Conservation (phyloP, 2,888 invertebrate species). For the Saturnia pavonia region DNA sequence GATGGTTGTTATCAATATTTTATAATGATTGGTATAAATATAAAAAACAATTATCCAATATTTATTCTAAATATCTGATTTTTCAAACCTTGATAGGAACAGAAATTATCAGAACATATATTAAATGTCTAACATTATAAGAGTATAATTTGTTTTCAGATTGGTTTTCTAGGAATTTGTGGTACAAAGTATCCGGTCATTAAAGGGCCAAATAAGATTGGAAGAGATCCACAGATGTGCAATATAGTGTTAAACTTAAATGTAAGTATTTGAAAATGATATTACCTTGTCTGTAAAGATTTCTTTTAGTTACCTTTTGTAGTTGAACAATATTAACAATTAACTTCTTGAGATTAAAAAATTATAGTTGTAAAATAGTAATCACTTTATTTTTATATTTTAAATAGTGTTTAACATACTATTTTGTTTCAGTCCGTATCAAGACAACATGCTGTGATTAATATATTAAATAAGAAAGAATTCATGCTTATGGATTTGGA, state of each 20-base stretch:
- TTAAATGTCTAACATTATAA: not conserved
- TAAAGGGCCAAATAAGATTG: constrained; percentile 71
- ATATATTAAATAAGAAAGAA: constrained; percentile 56
- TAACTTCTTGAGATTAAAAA: too few species aligned
- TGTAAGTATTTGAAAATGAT: constrained; percentile 48
- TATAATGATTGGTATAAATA: too few species aligned
- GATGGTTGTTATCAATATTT: too few species aligned
- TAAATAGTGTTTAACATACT: not conserved
- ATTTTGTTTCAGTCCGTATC: constrained; percentile 65
- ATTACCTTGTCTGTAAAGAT: not conserved
- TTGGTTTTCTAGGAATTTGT: constrained; percentile 71
- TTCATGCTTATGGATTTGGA: constrained; percentile 73
- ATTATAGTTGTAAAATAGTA: too few species aligned
- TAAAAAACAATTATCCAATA: too few species aligned
- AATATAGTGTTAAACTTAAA: constrained; percentile 61
- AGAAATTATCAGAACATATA: too few species aligned
- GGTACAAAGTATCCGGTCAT: constrained; percentile 64
- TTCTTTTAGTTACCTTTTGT: too few species aligned
- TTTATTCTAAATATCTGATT: too few species aligned
- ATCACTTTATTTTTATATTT: not conserved
- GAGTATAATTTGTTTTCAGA: constrained; percentile 46
- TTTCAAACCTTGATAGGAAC: too few species aligned
- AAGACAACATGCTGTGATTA: constrained; percentile 74
- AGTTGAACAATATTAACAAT: too few species aligned
- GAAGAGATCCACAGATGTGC: constrained; percentile 68